These are phyloP conservation scores for Antedon bifida DNA, from an alignment of 35 echinoderm and acorn worm genomes.

Conservation along the genomic window DNA sequence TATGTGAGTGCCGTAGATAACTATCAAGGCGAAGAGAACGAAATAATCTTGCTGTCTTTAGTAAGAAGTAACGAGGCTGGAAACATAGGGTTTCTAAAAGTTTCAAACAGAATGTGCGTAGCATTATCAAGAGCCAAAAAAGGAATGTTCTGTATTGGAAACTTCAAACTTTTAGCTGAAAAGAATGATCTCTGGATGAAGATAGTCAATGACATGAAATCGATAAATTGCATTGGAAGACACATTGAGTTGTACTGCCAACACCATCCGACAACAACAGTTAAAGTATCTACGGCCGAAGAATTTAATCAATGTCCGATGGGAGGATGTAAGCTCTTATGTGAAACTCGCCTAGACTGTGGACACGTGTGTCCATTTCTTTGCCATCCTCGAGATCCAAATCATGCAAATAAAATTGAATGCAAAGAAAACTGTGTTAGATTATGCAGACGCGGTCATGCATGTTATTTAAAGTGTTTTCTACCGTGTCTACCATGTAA, in stretches of 20 bases:
- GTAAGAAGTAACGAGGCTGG: constrained; percentile 50
- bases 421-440: constrained; percentile 17
- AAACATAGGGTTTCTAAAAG: constrained; percentile 43
- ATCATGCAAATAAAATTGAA: constrained; percentile 14
- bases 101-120: constrained; percentile 27
- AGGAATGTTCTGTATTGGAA: constrained; percentile 55
- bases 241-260: constrained; percentile 26
- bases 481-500: neutral
- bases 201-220: constrained; percentile 7
- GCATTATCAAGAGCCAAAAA: constrained; percentile 46
- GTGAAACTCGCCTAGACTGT: constrained; percentile 52
- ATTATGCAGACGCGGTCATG: neutral
- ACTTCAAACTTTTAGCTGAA: constrained; percentile 32
- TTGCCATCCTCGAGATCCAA: constrained; percentile 35
- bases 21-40: constrained; percentile 65
- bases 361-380: constrained; percentile 43
- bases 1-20: constrained; percentile 33
- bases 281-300: constrained; percentile 5
- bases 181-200: constrained; percentile 42
- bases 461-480: neutral
- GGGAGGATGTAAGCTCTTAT: constrained; percentile 34
- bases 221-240: neutral
- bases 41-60: constrained; percentile 53
- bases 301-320: constrained; percentile 32
- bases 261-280: constrained; percentile 30